Conservation (phyloP, 1,140 invertebrate genomes). For the Brachionus plicatilis region DNA sequence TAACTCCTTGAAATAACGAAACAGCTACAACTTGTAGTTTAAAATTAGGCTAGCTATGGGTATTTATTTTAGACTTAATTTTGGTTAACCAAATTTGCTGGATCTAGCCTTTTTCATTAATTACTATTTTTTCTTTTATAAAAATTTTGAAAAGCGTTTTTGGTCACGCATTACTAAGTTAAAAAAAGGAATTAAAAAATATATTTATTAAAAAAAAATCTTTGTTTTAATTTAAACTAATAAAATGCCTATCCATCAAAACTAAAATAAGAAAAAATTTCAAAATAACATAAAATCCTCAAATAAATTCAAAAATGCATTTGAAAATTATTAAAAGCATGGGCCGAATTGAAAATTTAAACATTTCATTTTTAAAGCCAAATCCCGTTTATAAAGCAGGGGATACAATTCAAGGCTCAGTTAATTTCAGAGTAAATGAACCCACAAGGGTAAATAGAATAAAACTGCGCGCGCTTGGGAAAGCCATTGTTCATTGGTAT, state of each 20-base stretch:
- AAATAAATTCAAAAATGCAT: neutral
- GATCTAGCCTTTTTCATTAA: no score
- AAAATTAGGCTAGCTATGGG: no score
- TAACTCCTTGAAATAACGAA: no score
- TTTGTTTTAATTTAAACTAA: no score
- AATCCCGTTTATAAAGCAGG: neutral
- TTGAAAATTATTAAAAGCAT: neutral
- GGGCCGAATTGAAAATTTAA: conserved; percentile 13
- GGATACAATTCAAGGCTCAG: conserved; percentile 6
- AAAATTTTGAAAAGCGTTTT: no score
- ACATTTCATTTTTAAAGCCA: neutral
- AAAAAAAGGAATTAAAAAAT: no score
- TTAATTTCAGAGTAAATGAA: neutral
- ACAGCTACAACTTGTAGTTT: no score
- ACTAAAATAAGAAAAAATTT: neutral
- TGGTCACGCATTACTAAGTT: no score
- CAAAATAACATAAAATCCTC: neutral
- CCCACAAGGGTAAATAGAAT: neutral
- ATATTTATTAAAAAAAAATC: no score
- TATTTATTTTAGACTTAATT: no score
- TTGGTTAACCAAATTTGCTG: no score
- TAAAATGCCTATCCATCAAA: neutral
- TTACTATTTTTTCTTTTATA: no score
- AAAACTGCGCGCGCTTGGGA: neutral
- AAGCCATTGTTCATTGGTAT: neutral